Base-by-base conservation (phyloP, 2,888 invertebrate species). In the Drosophila anceps region DNA sequence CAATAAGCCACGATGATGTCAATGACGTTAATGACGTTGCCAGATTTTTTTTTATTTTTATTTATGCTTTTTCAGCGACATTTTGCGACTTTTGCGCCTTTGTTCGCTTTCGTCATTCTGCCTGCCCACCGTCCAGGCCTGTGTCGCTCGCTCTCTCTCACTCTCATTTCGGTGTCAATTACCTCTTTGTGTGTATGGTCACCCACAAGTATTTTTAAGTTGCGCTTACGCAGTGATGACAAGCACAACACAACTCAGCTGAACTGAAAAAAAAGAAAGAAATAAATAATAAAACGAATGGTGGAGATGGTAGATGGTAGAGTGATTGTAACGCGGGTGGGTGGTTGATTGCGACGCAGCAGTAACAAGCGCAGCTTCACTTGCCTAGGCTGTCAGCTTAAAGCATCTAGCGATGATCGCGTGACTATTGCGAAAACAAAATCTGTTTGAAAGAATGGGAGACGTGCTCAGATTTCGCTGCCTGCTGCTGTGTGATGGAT, bases 181-280 rank as follows among this genome's bases (percentile, higher is more conserved):
- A 80, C 81, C 77, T 80, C 69, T 76, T 62, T 46, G 43, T 68
- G 59, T 64, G 76, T 68, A 61, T 64, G 76, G 63, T 64, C 76
- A 53, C 62, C 62, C 79, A 50, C 70, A 70, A 77, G 71, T 79
- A 79, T 79, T 79, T 80, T 72, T 54, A 80, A 79, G 78, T 80
- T 80, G 67, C 58, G 76, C 81, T 80, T 71, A 78, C 65, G 67
- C 62, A 63, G 55, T 44, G 59, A 53, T 76, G 72, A 76, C 70
- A 76, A 64, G 63, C 76, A 65, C 41, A 64, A 51, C 54, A 33
- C 60, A 41, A 39, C 35, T 35, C 33, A 51, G 20, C 51, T 33
- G 0, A 50, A 61, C 24, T 24, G 2, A 24, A 24, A 50, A 61
- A 48, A 50, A n/a, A 57, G 12, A 27, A 57, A 44, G 12, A 27